These are phyloP conservation scores for Sialis fuliginosa DNA, from an alignment of 2,888 invertebrate species.

Conservation along the genomic window DNA sequence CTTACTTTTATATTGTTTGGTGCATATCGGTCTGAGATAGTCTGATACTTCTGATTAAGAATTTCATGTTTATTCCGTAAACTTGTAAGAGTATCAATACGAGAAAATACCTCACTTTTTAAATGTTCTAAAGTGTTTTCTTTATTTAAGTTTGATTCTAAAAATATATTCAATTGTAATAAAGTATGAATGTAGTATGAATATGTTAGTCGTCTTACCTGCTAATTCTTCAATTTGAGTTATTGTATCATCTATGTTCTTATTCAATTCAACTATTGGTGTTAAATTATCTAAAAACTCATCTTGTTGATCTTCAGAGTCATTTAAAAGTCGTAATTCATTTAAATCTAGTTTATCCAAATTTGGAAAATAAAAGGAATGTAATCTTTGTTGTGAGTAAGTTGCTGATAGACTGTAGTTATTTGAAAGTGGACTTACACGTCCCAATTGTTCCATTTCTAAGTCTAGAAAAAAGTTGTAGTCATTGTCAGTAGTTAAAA, in stretches of 20 bases:
- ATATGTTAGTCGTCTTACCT: constrained; percentile 20
- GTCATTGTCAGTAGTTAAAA: neutral
- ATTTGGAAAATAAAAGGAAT: constrained; percentile 25
- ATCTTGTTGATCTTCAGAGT: constrained; percentile 52
- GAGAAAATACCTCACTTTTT: constrained; percentile 40
- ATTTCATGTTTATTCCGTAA: constrained; percentile 53
- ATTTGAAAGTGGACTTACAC: constrained; percentile 3
- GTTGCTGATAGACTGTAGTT: constrained; percentile 3
- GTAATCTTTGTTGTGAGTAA: constrained; percentile 6
- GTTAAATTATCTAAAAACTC: constrained; percentile 55
- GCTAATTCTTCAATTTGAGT: constrained; percentile 50
- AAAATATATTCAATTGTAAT: constrained; percentile 15
- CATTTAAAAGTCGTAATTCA: constrained; percentile 50
- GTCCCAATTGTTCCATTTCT: neutral
- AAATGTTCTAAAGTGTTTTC: constrained; percentile 37
- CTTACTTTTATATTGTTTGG: constrained; percentile 50
- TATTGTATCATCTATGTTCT: constrained; percentile 52
- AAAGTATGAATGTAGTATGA: neutral
- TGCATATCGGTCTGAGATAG: constrained; percentile 51
- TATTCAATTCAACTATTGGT: constrained; percentile 45
- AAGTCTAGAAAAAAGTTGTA: neutral
- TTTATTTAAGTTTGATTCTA: constrained; percentile 49
- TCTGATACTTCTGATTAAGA: constrained; percentile 49
- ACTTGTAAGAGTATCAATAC: constrained; percentile 48
- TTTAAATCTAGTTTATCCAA: constrained; percentile 33